phyloP scores from a whole-genome alignment of 2,797 vertebrate genomes.

The Pseudomugil tenellus region DNA sequence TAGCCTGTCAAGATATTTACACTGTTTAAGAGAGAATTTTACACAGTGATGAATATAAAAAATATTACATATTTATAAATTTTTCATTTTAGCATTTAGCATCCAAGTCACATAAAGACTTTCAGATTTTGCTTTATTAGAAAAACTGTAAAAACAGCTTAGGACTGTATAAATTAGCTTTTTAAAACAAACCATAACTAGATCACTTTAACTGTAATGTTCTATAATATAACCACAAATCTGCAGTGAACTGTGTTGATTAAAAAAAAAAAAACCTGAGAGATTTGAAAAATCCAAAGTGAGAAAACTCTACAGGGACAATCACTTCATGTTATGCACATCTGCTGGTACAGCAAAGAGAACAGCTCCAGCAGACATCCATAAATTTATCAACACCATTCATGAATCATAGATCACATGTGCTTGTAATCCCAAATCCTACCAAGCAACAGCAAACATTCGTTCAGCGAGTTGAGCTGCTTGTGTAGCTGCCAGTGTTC shows the following conservation, averaged over 20 bases:
- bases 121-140: no score
- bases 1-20: no score
- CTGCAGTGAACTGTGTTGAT: neutral
- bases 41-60: no score
- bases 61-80: no score
- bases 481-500: slow-evolving; percentile 30
- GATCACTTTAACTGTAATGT: neutral
- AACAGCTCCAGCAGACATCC: slow-evolving; percentile 28
- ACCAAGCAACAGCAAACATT: slow-evolving; percentile 17
- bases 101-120: no score
- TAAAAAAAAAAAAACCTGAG: slow-evolving; percentile 3
- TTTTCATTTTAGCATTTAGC: no score
- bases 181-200: neutral
- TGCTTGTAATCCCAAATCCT: slow-evolving; percentile 49
- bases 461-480: slow-evolving; percentile 20
- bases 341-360: slow-evolving; percentile 44
- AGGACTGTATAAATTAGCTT: neutral
- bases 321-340: slow-evolving; percentile 43
- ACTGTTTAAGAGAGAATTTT: no score
- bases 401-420: slow-evolving; percentile 66
- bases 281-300: slow-evolving; percentile 18
- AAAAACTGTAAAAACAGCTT: no score
- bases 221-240: neutral
- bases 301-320: slow-evolving; percentile 16
- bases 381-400: slow-evolving; percentile 55